Conservation (phyloP, 2,888 invertebrate species). For the Cephus runcator region DNA sequence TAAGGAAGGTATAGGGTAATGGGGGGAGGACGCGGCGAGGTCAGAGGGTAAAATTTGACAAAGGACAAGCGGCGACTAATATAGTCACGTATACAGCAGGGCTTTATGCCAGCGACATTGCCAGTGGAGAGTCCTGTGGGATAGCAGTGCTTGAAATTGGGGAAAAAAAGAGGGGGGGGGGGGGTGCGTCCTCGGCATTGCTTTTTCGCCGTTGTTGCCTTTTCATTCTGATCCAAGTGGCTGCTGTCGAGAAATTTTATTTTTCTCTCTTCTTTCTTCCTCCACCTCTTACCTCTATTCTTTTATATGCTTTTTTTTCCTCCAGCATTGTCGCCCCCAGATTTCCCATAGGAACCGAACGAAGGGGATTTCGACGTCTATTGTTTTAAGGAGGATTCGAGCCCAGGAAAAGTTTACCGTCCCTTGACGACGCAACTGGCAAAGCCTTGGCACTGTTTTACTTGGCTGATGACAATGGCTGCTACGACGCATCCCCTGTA, state of each 20-base stretch:
- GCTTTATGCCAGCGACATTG: conserved; percentile 41
- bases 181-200: conserved; percentile 25
- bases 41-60: conserved; percentile 3
- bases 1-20: too few relatives aligned
- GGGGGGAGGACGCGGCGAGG: too few relatives aligned
- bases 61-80: conserved; percentile 42
- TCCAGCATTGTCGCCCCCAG: conserved; percentile 26
- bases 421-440: too few relatives aligned
- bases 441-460: too few relatives aligned
- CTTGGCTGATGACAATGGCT: too few relatives aligned
- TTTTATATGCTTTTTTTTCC: too few relatives aligned
- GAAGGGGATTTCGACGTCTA: conserved; percentile 17
- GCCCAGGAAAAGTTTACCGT: too few relatives aligned
- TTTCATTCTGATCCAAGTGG: conserved; percentile 50
- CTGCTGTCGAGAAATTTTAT: conserved; percentile 39
- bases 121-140: conserved; percentile 34
- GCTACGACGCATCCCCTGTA: too few relatives aligned
- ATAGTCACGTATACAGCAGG: conserved; percentile 27
- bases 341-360: conserved; percentile 52
- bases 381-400: not conserved
- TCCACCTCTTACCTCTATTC: not conserved
- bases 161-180: conserved; percentile 31
- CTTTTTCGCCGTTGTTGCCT: conserved; percentile 41
- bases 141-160: conserved; percentile 36
- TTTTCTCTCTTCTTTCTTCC: conserved; percentile 14